These are phyloP conservation scores for Mallotus villosus DNA, from an alignment of 2,797 vertebrate species.

Conservation along the genomic window DNA sequence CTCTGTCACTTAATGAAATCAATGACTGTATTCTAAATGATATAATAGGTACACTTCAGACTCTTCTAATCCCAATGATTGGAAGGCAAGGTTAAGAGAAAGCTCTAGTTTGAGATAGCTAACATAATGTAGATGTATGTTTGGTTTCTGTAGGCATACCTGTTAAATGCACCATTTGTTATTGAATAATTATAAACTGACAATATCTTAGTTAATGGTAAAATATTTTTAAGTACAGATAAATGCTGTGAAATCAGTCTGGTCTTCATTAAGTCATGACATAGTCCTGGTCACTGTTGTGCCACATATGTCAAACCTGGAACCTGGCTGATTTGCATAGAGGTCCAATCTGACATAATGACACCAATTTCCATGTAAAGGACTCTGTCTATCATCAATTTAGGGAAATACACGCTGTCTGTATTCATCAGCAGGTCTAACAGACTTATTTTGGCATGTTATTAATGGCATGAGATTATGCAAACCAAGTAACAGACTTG, in stretches of 20 bases:
- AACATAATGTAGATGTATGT: neutral
- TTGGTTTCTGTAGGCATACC: slow-evolving; percentile 51
- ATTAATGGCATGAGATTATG: slow-evolving; percentile 59
- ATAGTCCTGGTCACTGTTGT: neutral
- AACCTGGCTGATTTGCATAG: slow-evolving; percentile 73
- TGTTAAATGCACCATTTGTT: neutral
- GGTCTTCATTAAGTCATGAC: neutral
- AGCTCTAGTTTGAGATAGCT: neutral
- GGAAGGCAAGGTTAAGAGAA: too few relatives aligned
- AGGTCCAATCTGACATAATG: slow-evolving; percentile 72
- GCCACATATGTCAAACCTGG: slow-evolving; percentile 66
- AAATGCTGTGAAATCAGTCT: neutral
- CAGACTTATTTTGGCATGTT: neutral
- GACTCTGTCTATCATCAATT: slow-evolving; percentile 61
- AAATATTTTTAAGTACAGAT: neutral
- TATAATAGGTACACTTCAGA: too few relatives aligned
- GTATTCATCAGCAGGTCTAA: slow-evolving; percentile 38
- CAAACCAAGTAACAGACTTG: slow-evolving; percentile 36
- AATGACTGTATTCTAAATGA: too few relatives aligned
- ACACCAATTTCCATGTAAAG: slow-evolving; percentile 77
- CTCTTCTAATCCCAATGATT: too few relatives aligned
- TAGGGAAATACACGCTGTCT: slow-evolving; percentile 75
- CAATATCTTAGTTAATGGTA: neutral
- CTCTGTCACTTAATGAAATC: too few relatives aligned
- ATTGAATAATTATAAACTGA: neutral